These are phyloP conservation scores for Cryptocephalus primarius DNA, from an alignment of 2,888 invertebrate genomes.

Conservation along the genomic window DNA sequence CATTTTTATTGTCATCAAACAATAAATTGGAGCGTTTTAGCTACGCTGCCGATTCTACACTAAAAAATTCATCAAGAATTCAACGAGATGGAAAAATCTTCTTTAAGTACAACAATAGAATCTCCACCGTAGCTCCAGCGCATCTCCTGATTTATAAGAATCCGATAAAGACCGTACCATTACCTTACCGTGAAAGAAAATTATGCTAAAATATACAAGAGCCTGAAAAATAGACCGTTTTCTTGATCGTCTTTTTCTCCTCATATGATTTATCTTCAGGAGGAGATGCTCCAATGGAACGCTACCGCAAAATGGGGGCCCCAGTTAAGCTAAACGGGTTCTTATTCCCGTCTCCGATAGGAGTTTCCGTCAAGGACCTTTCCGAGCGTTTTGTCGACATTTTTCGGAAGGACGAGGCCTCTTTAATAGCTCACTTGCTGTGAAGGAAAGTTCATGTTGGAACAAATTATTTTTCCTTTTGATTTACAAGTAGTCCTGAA, in stretches of 20 bases:
- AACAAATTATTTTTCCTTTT: slow-evolving; percentile 13
- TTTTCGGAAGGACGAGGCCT: not conserved
- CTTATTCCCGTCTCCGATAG: not conserved
- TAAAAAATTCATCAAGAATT: slow-evolving; percentile 17
- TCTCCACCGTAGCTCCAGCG: slow-evolving; percentile 4
- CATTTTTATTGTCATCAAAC: not conserved
- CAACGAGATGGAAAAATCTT: slow-evolving; percentile 11
- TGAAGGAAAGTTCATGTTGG: slow-evolving; percentile 15
- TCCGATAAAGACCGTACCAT: slow-evolving; percentile 12
- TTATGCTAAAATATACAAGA: slow-evolving; percentile 16
- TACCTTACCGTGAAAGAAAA: slow-evolving; percentile 11
- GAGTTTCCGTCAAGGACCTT: not conserved
- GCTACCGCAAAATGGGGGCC: not conserved
- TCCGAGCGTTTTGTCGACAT: not conserved
- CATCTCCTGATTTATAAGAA: slow-evolving; percentile 15
- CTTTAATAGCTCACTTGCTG: slow-evolving; percentile 13
- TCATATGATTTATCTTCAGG: slow-evolving; percentile 9
- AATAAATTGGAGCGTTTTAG: not conserved
- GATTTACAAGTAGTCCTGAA: slow-evolving; percentile 11
- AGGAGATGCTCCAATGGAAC: not conserved
- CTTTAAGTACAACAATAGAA: slow-evolving; percentile 10
- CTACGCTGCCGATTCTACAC: not conserved
- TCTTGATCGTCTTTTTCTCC: slow-evolving; percentile 5
- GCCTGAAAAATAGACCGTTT: slow-evolving; percentile 10
- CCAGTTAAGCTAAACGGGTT: no score